A percentile compares a stretch with the other conserved stretches of the same genome.
Conservation (phyloP, 1,140 invertebrate genomes). For the Megathymus violae region DNA sequence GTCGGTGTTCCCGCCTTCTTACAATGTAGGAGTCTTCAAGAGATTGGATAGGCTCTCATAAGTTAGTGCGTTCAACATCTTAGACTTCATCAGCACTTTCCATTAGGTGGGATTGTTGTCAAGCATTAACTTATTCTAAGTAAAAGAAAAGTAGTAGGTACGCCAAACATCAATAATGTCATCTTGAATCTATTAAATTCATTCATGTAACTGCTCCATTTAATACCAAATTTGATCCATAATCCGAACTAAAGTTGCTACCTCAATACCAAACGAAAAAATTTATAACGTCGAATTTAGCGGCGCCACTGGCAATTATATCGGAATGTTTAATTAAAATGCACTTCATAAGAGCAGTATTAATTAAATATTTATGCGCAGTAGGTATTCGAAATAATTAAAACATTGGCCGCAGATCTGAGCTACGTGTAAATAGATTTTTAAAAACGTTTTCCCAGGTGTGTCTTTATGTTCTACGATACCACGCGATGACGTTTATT, state of each 20-base stretch:
- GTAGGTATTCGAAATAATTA: slow-evolving; percentile 17
- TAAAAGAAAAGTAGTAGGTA: too few species aligned
- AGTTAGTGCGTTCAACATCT: too few species aligned
- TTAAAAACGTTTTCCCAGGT: slow-evolving; percentile 4
- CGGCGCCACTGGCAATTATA: background rate
- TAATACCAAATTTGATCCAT: background rate
- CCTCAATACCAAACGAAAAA: background rate
- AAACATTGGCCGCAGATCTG: slow-evolving; percentile 6
- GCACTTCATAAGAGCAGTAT: slow-evolving; percentile 9
- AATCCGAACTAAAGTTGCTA: background rate
- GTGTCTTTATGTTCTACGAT: background rate
- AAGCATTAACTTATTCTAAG: too few species aligned
- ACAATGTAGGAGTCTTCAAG: background rate
- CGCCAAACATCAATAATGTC: background rate
- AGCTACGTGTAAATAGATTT: slow-evolving; percentile 14
- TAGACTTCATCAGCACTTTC: too few species aligned
- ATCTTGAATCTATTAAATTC: background rate
- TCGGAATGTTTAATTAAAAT: slow-evolving; percentile 14
- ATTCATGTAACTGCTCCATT: too few species aligned
- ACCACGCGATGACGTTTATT: background rate
- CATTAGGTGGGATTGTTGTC: too few species aligned
- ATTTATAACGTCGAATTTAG: background rate
- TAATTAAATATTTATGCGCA: slow-evolving; percentile 7
- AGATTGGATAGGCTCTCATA: too few species aligned
- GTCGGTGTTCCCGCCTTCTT: too few species aligned